Evolutionary conservation across 2,888 invertebrate genomes (phyloP).

Genomic region (Ceriagrion tenellum): DNA sequence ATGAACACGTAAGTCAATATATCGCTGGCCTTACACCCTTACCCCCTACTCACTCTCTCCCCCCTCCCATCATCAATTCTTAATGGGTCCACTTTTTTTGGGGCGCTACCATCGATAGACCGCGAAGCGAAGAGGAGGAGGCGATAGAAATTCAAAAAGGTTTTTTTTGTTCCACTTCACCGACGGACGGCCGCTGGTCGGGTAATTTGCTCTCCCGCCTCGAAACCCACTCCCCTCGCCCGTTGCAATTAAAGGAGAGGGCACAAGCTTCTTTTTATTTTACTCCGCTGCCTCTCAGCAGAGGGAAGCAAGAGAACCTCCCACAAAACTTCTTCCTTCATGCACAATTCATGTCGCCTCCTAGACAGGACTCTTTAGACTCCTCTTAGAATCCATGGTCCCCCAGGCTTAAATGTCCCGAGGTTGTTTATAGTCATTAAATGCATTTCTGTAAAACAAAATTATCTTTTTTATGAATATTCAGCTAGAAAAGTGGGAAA

Average conservation of each 20-base stretch:
- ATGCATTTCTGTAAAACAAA: too few relatives aligned
- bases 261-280: neutral
- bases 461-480: too few relatives aligned
- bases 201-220: slow-evolving; percentile 53
- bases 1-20: slow-evolving; percentile 18
- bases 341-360: neutral
- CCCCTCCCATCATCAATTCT: neutral
- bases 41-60: neutral
- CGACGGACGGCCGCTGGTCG: neutral
- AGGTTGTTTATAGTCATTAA: too few relatives aligned
- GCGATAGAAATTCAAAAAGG: neutral
- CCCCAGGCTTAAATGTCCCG: too few relatives aligned
- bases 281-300: neutral
- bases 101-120: neutral
- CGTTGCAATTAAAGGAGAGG: slow-evolving; percentile 47
- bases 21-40: neutral
- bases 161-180: slow-evolving; percentile 5
- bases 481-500: too few relatives aligned
- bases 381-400: too few relatives aligned
- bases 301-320: neutral
- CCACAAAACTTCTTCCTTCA: neutral
- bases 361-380: neutral
- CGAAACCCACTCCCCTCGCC: slow-evolving; percentile 1
- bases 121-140: neutral
- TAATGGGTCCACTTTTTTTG: slow-evolving; percentile 8